These are phyloP conservation scores for Mormyrus lacerda DNA, from an alignment of 2,113 vertebrate genomes.

Conservation along the genomic window DNA sequence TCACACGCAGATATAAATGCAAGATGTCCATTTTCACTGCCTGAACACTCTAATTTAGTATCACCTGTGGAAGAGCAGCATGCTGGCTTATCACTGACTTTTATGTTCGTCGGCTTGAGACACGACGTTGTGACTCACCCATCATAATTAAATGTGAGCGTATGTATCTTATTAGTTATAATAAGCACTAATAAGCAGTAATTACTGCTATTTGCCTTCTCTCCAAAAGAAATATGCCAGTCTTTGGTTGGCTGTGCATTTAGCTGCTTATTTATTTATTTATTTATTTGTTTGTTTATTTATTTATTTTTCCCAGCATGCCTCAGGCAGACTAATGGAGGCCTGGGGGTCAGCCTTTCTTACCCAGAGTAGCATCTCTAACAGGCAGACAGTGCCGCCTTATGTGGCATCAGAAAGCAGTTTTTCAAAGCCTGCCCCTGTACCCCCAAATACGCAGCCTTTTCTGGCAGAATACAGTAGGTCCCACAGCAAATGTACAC, in stretches of 20 bases:
- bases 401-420: neutral
- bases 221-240: neutral
- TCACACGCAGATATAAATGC: neutral
- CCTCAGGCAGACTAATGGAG: neutral
- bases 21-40: neutral
- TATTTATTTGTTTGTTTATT: neutral
- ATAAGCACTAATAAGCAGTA: neutral
- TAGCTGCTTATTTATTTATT: neutral
- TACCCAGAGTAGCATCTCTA: neutral
- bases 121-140: neutral
- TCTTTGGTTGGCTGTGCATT: neutral
- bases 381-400: neutral
- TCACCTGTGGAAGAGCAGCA: neutral
- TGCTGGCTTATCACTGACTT: neutral
- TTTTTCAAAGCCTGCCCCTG: neutral
- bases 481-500: neutral
- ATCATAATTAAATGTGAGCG: neutral
- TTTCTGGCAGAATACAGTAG: neutral
- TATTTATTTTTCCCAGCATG: neutral
- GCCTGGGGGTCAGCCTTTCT: neutral
- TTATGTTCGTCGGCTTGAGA: neutral
- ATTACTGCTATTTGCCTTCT: neutral
- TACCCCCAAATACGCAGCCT: neutral
- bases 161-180: neutral
- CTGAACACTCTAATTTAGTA: neutral